Evolutionary conservation across 2,797 vertebrate genomes (phyloP), one percentile per base, ranked within the genome.

Genomic region (Luscinia luscinia): DNA sequence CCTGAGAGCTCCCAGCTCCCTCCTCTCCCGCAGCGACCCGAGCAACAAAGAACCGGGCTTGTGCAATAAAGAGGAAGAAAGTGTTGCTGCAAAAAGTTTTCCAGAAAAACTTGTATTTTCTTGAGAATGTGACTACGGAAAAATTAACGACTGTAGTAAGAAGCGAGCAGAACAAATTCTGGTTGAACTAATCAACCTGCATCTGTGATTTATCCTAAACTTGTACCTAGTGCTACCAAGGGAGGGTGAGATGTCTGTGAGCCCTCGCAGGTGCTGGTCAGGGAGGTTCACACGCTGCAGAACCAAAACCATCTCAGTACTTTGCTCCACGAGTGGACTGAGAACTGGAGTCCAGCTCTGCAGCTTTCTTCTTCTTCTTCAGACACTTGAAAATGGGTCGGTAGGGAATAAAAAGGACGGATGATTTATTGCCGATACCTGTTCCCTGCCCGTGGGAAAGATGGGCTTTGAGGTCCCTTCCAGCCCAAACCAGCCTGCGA

Each of bases 31-130:
- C 58, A 83, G 94, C 61, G 9, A 55, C 55, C 32, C 9, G 73
- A 15, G 76, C 87, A 93, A 94, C 89, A 96, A 92, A 91, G 94
- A 85, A n/a, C 46, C 0, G 9, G 20, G 43, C 87, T 79, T 69
- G 74, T 38, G 94, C 80, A 55, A 55, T 3, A 10, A 24, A 36
- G n/a, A 49, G n/a, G 41, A 6, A 41, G 41, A 38, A 89, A 89
- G 82, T 51, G 8, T 4, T 0, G 23, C 7, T 2, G 67, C 10
- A 74, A 64, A 89, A 96, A 96, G 68, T 96, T 95, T 66, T 41
- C 51, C 24, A 19, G 23, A 57, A 62, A 52, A 80, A 40, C 67
- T 61, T 51, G 4, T 0, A 41, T 79, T 92, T 87, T 45, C 79
- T 64, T 8, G 22, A 72, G 76, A 27, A 2, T 1, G 32, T 0